Base-by-base conservation (phyloP, 1,140 invertebrate genomes). In the Aporrectodea caliginosa region DNA sequence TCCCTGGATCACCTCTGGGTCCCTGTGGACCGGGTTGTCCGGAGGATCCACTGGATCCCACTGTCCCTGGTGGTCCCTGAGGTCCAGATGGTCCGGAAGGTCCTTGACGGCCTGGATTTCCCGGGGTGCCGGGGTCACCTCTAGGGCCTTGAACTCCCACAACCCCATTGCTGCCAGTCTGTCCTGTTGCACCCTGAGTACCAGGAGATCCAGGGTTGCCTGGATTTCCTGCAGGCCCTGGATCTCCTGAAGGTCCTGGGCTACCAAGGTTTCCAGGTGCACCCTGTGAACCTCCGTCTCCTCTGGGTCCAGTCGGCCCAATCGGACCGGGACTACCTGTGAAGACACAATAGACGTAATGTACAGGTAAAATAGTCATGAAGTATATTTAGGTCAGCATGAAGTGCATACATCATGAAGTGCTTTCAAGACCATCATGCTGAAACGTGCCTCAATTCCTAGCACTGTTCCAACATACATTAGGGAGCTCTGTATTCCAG, bases 181-280 rank as follows among this genome's bases (percentile, higher is more conserved):
- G 29, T 16, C 78, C 78, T 35, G 70, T 78, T 32, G 69, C n/a
- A 31, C 78, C 78, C 16, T 29, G 27, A 73, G 16, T 31, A 16
- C 78, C 78, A 2, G 35, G 16, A 1, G n/a, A n/a, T 43, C 78
- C 78, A 22, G 72, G 34, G 35, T 74, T 27, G 1, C 78, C 78
- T 30, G 32, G 31, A 35, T 75, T 33, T 35, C 78, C 78, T 29
- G 70, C 0, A 35, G 27, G 2, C 22, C 78, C 78, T 27, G 69
- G 35, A 12, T 72, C 70, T 72, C 70, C 70, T 6, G n/a, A 12
- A 12, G n/a, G 2, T 27, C 70, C 70, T 12, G 27, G 6, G 30
- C n/a, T 72, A 72, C 70, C 70, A 14, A 12, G 12, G 12, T 6
- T 31, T 72, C 70, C 70, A 27, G n/a, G 70, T 72, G 70, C n/a